Conservation (phyloP, 2,113 vertebrate genomes). For the Zosterops borbonicus region DNA sequence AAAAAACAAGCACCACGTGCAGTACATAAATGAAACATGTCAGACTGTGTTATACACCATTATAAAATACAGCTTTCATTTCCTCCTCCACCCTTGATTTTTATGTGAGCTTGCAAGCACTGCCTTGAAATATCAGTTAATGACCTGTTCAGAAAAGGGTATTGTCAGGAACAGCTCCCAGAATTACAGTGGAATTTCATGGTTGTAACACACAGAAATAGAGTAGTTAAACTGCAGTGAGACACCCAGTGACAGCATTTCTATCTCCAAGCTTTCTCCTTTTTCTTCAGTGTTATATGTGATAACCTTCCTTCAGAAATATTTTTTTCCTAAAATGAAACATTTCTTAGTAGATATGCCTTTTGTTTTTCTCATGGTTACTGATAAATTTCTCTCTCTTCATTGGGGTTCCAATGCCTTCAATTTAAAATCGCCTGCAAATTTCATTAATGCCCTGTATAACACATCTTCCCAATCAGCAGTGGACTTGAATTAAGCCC, state of each 20-base stretch:
- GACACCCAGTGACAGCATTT: neutral
- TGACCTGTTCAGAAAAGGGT: neutral
- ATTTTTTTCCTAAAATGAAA: neutral
- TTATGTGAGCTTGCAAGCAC: neutral
- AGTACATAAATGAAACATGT: neutral
- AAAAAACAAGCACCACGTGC: neutral
- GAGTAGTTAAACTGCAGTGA: neutral
- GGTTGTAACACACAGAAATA: neutral
- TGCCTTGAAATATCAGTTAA: neutral
- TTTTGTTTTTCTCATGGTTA: neutral
- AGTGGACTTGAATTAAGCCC: neutral
- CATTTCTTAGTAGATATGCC: neutral
- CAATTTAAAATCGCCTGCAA: neutral
- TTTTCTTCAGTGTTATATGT: neutral
- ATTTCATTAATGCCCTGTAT: neutral
- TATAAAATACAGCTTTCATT: neutral
- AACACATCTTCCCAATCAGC: neutral
- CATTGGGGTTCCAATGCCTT: neutral
- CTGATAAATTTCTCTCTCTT: neutral
- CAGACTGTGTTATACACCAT: neutral
- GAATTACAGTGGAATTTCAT: neutral
- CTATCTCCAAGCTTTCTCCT: neutral
- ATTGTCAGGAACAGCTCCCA: neutral
- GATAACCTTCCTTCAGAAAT: neutral
- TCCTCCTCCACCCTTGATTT: accelerated